Base-by-base conservation (phyloP, 2,888 invertebrate species). In the Trichogramma dendrolimi region DNA sequence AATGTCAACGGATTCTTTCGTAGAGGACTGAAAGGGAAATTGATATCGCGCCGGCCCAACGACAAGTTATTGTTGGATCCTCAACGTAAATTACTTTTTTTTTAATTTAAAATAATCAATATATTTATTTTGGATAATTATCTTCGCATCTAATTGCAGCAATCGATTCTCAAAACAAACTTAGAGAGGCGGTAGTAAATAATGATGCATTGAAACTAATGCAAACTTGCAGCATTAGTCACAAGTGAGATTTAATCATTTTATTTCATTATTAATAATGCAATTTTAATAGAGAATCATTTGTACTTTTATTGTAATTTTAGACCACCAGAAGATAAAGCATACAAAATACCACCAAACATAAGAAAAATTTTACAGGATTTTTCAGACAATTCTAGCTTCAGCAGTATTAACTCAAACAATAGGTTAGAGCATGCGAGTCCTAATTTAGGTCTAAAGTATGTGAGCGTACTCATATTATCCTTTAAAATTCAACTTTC, bases 21-120 rank as follows among this genome's bases (percentile, higher is more conserved):
- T 57, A 61, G 51, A 14, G 65, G 63, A 5, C 42, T 65, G 11
- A 65, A 65, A 52, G 65, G 65, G 52, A 65, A 57, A 51, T 6
- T n/a, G 14, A 4, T 63, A 51, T 49, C 46, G 8, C 56, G 61
- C 2, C 44, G 65, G 27, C 27, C 27, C 3, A 27, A 27, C 27
- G 27, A 27, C 63, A 46, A 63, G 65, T 61, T 27, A 27, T 27
- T 27, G 27, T 27, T 27, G 27, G 27, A 27, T 27, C 27, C 27
- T 27, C 27, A 27, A 52, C 41, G 40, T 55, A 41, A 48, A 54
- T 57, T 51, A 42, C 5, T 48, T 57, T 52, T 54, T 52, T 47
- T 53, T 51, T 38, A 58, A 48, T 55, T 41, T 10, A 2, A 10
- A 47, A 39, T 27, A 10, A 50, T 8, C 6, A 2, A 46, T 14